Conservation (phyloP, 2,888 invertebrate species). For the Agyllia agylla region DNA sequence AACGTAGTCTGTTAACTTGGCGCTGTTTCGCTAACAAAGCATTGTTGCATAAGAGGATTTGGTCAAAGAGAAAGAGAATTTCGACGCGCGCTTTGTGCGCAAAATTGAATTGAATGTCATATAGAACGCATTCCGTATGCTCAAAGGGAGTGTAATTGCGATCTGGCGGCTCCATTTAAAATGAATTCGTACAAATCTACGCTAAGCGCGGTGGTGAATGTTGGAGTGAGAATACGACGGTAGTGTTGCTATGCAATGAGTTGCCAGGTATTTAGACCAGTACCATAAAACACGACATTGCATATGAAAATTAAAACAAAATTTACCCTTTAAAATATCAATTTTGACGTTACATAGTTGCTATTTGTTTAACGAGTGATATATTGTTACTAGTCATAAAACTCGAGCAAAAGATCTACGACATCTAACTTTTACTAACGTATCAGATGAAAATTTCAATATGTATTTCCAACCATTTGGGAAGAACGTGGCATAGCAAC, state of each 20-base stretch:
- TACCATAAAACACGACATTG: neutral
- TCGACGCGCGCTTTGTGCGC: conserved; percentile 87
- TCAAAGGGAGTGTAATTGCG: conserved; percentile 89
- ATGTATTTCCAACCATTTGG: neutral
- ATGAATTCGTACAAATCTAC: conserved; percentile 88
- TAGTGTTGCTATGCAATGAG: conserved; percentile 54
- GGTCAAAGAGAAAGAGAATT: conserved; percentile 87
- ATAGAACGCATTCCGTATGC: conserved; percentile 87
- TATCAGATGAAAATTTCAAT: neutral
- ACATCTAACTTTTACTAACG: neutral
- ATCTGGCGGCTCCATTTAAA: conserved; percentile 88
- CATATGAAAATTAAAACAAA: too few relatives aligned
- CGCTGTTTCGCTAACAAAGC: conserved; percentile 85
- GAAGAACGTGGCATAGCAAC: conserved; percentile 8
- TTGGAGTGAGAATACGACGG: conserved; percentile 70
- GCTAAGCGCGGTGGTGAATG: conserved; percentile 82
- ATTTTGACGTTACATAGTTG: too few relatives aligned
- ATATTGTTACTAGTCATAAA: too few relatives aligned
- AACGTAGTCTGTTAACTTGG: conserved; percentile 82
- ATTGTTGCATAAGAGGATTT: conserved; percentile 85
- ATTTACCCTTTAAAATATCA: too few relatives aligned
- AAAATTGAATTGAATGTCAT: conserved; percentile 89
- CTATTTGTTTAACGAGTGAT: too few relatives aligned
- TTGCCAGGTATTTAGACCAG: neutral
- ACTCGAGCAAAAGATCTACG: too few relatives aligned